Evolutionary conservation across 64 coral and sea anemone genomes (phyloP).

Genomic region (Dendrophyllia cribrosa): DNA sequence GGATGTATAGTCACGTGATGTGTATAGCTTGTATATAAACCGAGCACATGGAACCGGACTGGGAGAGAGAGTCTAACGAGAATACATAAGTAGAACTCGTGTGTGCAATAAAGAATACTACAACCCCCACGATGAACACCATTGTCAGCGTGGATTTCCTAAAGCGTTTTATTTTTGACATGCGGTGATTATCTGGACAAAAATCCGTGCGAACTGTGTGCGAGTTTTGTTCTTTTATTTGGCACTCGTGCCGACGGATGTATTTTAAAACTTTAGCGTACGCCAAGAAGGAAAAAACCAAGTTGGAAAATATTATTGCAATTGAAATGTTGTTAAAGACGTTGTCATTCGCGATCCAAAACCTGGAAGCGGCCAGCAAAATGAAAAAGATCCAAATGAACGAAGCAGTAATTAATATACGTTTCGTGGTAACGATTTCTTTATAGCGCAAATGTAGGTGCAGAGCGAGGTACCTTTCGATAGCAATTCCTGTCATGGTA

Average conservation of each 20-base stretch:
- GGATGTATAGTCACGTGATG: too few relatives aligned
- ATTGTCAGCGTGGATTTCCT: constrained; percentile 75
- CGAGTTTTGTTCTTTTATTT: constrained; percentile 11
- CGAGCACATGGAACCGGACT: too few relatives aligned
- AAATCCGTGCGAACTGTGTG: neutral
- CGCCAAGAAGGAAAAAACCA: constrained; percentile 21
- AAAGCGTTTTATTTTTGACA: constrained; percentile 17
- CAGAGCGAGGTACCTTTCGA: constrained; percentile 54
- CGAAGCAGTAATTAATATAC: constrained; percentile 4
- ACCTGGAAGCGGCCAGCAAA: constrained; percentile 1
- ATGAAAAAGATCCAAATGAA: constrained; percentile 10
- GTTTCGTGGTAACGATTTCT: constrained; percentile 35
- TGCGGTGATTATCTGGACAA: neutral
- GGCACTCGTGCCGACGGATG: constrained; percentile 36
- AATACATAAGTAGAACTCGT: too few relatives aligned
- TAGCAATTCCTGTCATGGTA: constrained; percentile 33
- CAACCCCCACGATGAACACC: constrained; percentile 51
- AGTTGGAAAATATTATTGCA: constrained; percentile 13
- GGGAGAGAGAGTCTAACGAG: too few relatives aligned
- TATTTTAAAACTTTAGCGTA: constrained; percentile 45
- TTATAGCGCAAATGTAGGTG: constrained; percentile 49
- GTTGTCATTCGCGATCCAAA: constrained; percentile 18
- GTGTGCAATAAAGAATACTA: too few relatives aligned
- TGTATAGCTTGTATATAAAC: too few relatives aligned
- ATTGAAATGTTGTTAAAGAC: constrained; percentile 21